These are phyloP conservation scores for Heteromurus nitidus DNA, from an alignment of 2,888 invertebrate genomes.

Conservation along the genomic window DNA sequence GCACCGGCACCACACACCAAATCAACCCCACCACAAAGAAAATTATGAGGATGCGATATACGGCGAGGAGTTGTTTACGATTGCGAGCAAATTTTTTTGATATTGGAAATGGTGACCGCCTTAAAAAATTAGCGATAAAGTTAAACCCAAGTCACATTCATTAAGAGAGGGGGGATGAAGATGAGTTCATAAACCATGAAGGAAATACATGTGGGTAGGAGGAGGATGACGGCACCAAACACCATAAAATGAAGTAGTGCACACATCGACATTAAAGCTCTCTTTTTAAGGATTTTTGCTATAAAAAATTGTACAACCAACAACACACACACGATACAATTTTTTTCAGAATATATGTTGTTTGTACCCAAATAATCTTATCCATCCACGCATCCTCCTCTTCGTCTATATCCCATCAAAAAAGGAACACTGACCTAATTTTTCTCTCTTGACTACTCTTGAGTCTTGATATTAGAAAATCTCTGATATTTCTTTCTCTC, in stretches of 20 bases:
- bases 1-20: too few species aligned
- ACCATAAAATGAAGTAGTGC: too few species aligned
- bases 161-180: not conserved
- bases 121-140: too few species aligned
- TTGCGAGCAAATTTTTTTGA: too few species aligned
- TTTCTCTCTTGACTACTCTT: constrained; percentile 16
- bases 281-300: too few species aligned
- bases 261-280: not conserved
- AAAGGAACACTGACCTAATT: constrained; percentile 52
- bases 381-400: constrained; percentile 17
- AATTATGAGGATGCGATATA: too few species aligned
- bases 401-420: not conserved
- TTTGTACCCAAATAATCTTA: not conserved
- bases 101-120: too few species aligned
- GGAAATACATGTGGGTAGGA: not conserved
- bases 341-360: not conserved
- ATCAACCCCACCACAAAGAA: too few species aligned
- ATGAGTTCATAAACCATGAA: constrained; percentile 35
- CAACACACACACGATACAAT: not conserved
- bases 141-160: too few species aligned
- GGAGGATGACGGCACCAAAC: not conserved
- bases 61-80: too few species aligned
- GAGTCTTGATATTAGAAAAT: constrained; percentile 13
- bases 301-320: not conserved
- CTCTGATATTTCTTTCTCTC: constrained; percentile 8